phyloP scores from a whole-genome alignment of 2,888 invertebrate genomes.

The Exocentrus adspersus region DNA sequence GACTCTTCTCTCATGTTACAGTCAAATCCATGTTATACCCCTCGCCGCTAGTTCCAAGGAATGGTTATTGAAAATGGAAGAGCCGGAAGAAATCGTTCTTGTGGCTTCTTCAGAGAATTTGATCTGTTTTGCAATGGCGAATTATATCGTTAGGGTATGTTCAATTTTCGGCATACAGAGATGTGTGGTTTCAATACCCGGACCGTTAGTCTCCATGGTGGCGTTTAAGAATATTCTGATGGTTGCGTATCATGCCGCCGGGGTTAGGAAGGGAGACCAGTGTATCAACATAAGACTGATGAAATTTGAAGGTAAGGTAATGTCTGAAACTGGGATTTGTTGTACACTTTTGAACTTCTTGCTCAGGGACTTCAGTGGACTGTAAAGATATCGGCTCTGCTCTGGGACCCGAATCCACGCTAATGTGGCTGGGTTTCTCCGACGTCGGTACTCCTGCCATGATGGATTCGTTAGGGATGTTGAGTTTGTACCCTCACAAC shows the following conservation, averaged over 20 bases:
- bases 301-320: constrained; percentile 61
- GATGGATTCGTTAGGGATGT: constrained; percentile 79
- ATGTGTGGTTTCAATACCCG: constrained; percentile 78
- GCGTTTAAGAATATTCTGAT: constrained; percentile 71
- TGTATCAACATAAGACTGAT: constrained; percentile 67
- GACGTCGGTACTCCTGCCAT: constrained; percentile 84
- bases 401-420: constrained; percentile 72
- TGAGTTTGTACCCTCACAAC: constrained; percentile 76
- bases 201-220: constrained; percentile 76
- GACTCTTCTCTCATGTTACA: no score
- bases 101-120: constrained; percentile 76
- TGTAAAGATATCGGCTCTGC: constrained; percentile 71
- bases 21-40: constrained; percentile 80
- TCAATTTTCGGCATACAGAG: constrained; percentile 89
- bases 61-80: constrained; percentile 83
- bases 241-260: constrained; percentile 74
- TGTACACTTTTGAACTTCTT: background rate
- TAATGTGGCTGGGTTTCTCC: constrained; percentile 83
- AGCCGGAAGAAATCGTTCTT: constrained; percentile 80
- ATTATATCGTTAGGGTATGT: constrained; percentile 82
- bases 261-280: constrained; percentile 66
- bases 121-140: constrained; percentile 82
- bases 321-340: no score
- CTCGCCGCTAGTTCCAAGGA: constrained; percentile 82
- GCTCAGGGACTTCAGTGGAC: constrained; percentile 54